Percentiles rank a stretch among this genome's conserved stretches.
Conservation (phyloP, 1,140 invertebrate genomes). For the Zeugodacus cucurbitae region DNA sequence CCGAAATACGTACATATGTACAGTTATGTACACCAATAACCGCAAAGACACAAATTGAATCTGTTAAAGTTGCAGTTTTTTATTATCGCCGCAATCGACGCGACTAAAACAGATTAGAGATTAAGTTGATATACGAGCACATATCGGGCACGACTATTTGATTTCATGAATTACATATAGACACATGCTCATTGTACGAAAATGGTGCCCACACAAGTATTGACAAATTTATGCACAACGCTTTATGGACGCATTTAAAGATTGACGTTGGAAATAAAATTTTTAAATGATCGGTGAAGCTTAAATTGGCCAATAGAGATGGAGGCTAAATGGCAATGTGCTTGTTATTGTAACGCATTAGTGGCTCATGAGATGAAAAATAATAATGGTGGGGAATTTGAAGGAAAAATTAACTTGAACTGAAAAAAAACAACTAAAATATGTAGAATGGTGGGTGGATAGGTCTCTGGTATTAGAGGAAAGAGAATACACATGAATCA, state of each 20-base stretch:
- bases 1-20: neutral
- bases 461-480: too few species aligned
- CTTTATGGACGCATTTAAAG: neutral
- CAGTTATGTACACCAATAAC: neutral
- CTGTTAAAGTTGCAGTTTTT: neutral
- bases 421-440: too few species aligned
- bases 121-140: neutral
- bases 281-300: neutral
- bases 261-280: neutral
- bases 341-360: neutral
- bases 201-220: neutral
- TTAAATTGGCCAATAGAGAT: neutral
- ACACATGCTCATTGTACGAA: neutral
- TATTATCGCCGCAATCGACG: neutral
- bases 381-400: neutral
- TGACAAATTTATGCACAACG: neutral
- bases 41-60: neutral
- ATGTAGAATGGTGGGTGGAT: too few species aligned
- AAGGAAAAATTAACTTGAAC: too few species aligned
- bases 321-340: neutral
- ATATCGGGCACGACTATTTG: neutral
- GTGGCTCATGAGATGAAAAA: neutral
- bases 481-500: too few species aligned
- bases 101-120: neutral
- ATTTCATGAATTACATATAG: neutral